phyloP scores from a whole-genome alignment of 2,113 vertebrate species.

The Chaetodon auriga region DNA sequence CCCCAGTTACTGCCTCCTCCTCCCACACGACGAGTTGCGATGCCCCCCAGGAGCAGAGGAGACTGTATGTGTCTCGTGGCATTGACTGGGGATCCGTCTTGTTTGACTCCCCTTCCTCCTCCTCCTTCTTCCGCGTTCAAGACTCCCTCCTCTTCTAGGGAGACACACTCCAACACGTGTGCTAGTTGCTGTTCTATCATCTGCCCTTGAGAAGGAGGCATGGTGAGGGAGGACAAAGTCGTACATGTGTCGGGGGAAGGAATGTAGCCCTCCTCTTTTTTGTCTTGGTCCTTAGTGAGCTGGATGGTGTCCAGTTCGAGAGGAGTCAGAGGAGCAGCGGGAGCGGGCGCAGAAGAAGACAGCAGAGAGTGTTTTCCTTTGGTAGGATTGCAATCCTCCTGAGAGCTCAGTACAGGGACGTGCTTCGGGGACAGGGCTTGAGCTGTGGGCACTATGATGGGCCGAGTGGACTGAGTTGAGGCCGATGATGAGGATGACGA shows the following conservation, averaged over 20 bases:
- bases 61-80: constrained; percentile 71
- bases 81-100: constrained; percentile 60
- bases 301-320: constrained; percentile 80
- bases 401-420: constrained; percentile 55
- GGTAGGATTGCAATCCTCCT: constrained; percentile 60
- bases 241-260: constrained; percentile 48
- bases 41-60: constrained; percentile 72
- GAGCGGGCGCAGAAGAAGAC: constrained; percentile 31
- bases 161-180: constrained; percentile 85
- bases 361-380: constrained; percentile 63
- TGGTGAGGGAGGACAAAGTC: constrained; percentile 42
- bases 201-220: constrained; percentile 36
- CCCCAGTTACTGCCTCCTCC: constrained; percentile 70
- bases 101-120: constrained; percentile 76
- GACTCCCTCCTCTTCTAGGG: constrained; percentile 80
- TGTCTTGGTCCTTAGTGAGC: constrained; percentile 81
- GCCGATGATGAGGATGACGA: constrained; percentile 72
- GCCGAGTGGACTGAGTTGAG: constrained; percentile 82
- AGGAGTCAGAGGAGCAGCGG: constrained; percentile 52
- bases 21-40: constrained; percentile 64
- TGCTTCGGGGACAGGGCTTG: constrained; percentile 77
- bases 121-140: constrained; percentile 78
- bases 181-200: constrained; percentile 87
- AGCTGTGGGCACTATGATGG: constrained; percentile 93
- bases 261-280: constrained; percentile 54